Percentiles rank a stretch among this genome's conserved stretches.
Conservation (phyloP, 2,113 vertebrate species). For the Phycodurus eques region DNA sequence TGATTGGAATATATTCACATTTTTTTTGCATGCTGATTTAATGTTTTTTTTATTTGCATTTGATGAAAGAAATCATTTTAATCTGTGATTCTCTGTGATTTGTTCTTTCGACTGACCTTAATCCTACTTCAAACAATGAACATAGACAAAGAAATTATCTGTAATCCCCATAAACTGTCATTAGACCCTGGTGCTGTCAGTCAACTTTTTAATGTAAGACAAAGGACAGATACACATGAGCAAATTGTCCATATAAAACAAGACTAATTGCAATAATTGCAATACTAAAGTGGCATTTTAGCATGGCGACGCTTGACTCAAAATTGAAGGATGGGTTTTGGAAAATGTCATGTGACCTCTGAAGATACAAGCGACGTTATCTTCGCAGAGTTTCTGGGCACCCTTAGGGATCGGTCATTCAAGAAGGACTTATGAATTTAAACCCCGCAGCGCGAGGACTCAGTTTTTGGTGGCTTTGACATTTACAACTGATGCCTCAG, state of each 20-base stretch:
- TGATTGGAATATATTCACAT: neutral
- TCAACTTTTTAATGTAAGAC: neutral
- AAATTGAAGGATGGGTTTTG: no score
- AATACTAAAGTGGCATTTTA: no score
- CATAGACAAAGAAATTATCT: conserved; percentile 47
- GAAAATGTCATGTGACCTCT: no score
- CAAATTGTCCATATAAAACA: neutral
- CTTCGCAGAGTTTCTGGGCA: no score
- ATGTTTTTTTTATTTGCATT: neutral
- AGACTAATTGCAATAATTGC: no score
- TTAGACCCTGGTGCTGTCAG: conserved; percentile 14
- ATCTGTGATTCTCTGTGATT: conserved; percentile 19
- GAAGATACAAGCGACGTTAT: no score
- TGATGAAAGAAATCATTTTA: conserved; percentile 21
- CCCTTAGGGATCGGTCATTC: no score
- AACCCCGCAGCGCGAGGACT: no score
- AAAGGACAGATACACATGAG: neutral
- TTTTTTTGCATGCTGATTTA: neutral
- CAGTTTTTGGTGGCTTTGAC: no score
- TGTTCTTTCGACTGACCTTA: conserved; percentile 29
- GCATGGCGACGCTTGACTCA: no score
- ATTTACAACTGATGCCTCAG: no score
- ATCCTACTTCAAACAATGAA: conserved; percentile 48
- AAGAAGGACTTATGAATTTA: no score
- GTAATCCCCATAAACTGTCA: conserved; percentile 56